These are phyloP conservation scores for Strix occidentalis DNA, from an alignment of 2,797 vertebrate genomes.

Conservation along the genomic window DNA sequence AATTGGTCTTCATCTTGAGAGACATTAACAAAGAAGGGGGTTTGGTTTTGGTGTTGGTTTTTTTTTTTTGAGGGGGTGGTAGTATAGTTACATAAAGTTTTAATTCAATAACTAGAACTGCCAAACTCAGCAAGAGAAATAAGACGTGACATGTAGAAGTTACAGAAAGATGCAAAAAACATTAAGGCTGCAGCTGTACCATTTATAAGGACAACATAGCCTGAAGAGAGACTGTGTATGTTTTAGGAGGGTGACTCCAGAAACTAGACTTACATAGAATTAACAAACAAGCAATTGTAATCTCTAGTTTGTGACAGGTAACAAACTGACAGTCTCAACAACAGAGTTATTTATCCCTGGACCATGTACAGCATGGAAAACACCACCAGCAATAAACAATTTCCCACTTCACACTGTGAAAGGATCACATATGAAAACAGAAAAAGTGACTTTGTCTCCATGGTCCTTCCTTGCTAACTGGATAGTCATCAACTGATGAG, in stretches of 20 bases:
- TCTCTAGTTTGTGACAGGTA: neutral
- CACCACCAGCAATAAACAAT: neutral
- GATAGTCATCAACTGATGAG: neutral
- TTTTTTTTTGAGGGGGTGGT: neutral
- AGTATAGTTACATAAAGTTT: neutral
- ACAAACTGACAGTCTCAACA: neutral
- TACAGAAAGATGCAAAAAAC: neutral
- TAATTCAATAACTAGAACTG: neutral
- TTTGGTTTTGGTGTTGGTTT: neutral
- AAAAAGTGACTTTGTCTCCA: neutral
- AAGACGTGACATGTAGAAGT: neutral
- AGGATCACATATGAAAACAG: neutral
- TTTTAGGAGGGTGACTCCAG: neutral
- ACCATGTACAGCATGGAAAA: neutral
- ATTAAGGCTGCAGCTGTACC: neutral
- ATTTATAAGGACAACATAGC: neutral
- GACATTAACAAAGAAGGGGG: neutral
- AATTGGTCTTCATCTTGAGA: neutral
- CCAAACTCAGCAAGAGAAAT: neutral
- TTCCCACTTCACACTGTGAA: neutral
- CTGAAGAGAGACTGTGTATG: neutral
- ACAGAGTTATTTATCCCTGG: neutral
- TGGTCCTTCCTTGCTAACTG: neutral
- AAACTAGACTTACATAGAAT: neutral
- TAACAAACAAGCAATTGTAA: neutral